phyloP scores from a whole-genome alignment of 2,888 invertebrate genomes.

The Dolichomitus sp. region DNA sequence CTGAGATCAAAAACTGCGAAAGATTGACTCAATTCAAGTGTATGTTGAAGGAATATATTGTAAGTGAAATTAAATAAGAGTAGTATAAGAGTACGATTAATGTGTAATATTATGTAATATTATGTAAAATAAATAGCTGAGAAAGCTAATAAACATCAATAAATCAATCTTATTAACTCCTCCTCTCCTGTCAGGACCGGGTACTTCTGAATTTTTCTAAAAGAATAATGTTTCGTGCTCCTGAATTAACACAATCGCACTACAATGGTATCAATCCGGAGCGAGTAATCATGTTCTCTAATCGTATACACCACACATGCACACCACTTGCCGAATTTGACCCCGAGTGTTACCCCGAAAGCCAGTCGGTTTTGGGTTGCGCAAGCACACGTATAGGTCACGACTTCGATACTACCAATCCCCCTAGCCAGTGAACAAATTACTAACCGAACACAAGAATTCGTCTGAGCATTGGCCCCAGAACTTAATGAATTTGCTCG shows the following conservation, averaged over 20 bases:
- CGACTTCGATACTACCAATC: slow-evolving; percentile 44
- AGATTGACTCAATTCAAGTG: too few relatives aligned
- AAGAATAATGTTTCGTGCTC: neutral
- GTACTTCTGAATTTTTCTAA: neutral
- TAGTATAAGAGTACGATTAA: too few relatives aligned
- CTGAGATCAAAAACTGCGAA: too few relatives aligned
- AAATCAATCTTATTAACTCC: neutral
- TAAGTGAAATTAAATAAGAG: too few relatives aligned
- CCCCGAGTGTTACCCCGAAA: slow-evolving; percentile 49
- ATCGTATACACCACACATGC: neutral
- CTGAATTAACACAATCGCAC: neutral
- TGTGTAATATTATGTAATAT: too few relatives aligned
- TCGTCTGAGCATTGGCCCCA: neutral
- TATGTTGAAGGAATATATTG: too few relatives aligned
- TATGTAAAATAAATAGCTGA: too few relatives aligned
- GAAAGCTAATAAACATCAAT: neutral
- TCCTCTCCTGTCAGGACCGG: neutral
- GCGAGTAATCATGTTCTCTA: neutral
- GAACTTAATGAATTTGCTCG: neutral
- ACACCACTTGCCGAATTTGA: too few relatives aligned
- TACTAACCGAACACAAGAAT: neutral
- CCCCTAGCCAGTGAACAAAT: slow-evolving; percentile 64
- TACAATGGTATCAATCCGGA: neutral
- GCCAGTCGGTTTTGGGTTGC: slow-evolving; percentile 66
- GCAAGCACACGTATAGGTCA: slow-evolving; percentile 67